These are phyloP conservation scores for Eupeodes corollae DNA, from an alignment of 1,140 invertebrate genomes.

Conservation along the genomic window DNA sequence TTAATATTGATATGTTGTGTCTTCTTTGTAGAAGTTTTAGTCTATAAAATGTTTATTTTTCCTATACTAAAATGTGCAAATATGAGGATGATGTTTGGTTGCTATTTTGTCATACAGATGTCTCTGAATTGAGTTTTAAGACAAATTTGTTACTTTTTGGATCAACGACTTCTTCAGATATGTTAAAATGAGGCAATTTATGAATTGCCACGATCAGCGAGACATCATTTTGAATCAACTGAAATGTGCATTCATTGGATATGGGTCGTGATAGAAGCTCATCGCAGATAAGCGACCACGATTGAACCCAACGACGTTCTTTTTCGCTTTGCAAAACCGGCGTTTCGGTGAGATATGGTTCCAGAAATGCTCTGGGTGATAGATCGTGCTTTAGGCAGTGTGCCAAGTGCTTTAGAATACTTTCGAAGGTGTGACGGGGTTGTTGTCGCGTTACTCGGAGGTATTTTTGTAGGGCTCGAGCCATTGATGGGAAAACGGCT, in stretches of 20 bases:
- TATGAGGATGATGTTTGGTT: slow-evolving; percentile 33
- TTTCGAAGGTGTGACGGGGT: slow-evolving; percentile 86
- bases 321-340: slow-evolving; percentile 72
- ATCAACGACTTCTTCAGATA: slow-evolving; percentile 91
- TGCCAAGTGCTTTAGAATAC: slow-evolving; percentile 75
- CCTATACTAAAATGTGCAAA: slow-evolving; percentile 30
- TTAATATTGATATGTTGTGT: no score
- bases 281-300: slow-evolving; percentile 90
- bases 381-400: slow-evolving; percentile 85
- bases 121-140: slow-evolving; percentile 87
- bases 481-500: slow-evolving; percentile 92
- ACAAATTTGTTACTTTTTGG: slow-evolving; percentile 94
- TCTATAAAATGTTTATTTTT: no score
- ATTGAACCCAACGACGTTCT: slow-evolving; percentile 62
- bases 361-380: slow-evolving; percentile 84
- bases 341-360: slow-evolving; percentile 69
- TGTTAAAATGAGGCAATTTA: slow-evolving; percentile 80
- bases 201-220: slow-evolving; percentile 79
- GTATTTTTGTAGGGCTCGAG: slow-evolving; percentile 91
- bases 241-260: slow-evolving; percentile 71
- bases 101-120: slow-evolving; percentile 69
- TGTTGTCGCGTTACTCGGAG: slow-evolving; percentile 89
- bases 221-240: slow-evolving; percentile 85
- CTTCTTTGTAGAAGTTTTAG: no score
- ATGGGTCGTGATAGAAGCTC: slow-evolving; percentile 76